Evolutionary conservation across 2,888 invertebrate species (phyloP), one percentile per base, ranked within the genome.

Genomic region (Cheilosia soror): DNA sequence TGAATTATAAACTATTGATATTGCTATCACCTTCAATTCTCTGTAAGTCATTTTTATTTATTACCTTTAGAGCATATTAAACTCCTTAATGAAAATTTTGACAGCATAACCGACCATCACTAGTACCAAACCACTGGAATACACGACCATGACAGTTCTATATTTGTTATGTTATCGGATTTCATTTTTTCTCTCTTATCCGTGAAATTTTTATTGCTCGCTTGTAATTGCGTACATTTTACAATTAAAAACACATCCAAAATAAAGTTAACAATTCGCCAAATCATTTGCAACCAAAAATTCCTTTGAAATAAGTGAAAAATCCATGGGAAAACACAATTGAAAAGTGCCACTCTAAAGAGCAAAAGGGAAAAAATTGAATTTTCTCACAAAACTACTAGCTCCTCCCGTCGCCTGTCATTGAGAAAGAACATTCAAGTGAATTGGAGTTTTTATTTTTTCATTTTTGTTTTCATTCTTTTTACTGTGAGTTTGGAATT

Each of bases 111-210:
- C n/a, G 51, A 42, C 53, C 49, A 63, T 63, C 60, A 20, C 79
- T 84, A 80, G 27, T 42, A 72, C 58, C 15, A 51, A 37, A 44
- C 4, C 13, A 75, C n/a, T 69, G 63, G 37, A 69, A 68, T 1
- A 55, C 25, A 4, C 69, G n/a, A 31, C 44, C 15, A 49, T 84
- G 84, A 84, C 84, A 84, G 84, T 84, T 84, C 75, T 84, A 80
- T 75, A 79, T 84, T 84, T 87, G 79, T 78, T 84, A 80, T 84
- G 76, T 84, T 76, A 83, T 83, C 49, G 79, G 75, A 80, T 84
- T 71, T 76, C 58, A 40, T 84, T 79, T 79, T 63, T 84, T 79
- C 63, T 76, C 57, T 71, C 58, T 79, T 81, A 53, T 81, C 71
- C 80, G 76, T 77, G 20, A 77, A 81, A 85, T 68, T 81, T 81